A percentile compares a stretch with the other conserved stretches of the same genome.
These are phyloP conservation scores for Drosophila macrothrix DNA, from an alignment of 2,888 invertebrate species.

Conservation along the genomic window DNA sequence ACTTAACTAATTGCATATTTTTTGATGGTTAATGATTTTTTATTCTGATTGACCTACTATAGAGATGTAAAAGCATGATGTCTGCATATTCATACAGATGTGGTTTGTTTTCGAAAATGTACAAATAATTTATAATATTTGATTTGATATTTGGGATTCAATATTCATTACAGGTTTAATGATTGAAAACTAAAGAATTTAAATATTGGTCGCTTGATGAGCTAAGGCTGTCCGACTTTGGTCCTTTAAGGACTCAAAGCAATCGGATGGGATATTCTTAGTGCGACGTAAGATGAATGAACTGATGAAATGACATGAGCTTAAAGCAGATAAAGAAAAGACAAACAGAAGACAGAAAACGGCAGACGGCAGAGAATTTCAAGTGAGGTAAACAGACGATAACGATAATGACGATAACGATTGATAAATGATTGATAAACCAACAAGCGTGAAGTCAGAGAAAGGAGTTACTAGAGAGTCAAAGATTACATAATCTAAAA, in stretches of 20 bases:
- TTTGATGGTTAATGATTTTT: too few species aligned
- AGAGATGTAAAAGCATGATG: neutral
- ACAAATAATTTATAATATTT: neutral
- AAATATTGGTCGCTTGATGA: neutral
- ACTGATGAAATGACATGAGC: slow-evolving; percentile 8
- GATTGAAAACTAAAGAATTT: slow-evolving; percentile 19
- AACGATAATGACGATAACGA: neutral
- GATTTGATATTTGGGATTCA: slow-evolving; percentile 1
- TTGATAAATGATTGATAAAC: neutral
- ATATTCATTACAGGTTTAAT: slow-evolving; percentile 12
- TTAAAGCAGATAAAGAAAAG: slow-evolving; percentile 15
- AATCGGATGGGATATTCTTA: neutral
- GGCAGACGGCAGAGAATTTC: neutral
- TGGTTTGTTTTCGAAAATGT: neutral
- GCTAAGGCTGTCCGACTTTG: slow-evolving; percentile 1
- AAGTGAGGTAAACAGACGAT: neutral
- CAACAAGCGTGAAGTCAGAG: too few species aligned
- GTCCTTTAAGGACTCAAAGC: neutral
- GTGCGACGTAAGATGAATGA: neutral
- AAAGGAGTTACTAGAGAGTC: too few species aligned
- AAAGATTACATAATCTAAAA: neutral
- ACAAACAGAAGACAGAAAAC: neutral
- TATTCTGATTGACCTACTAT: neutral
- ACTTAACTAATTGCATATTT: too few species aligned
- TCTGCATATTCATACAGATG: neutral